Evolutionary conservation across 2,888 invertebrate species (phyloP).

Genomic region (Ceratothoa steindachneri): DNA sequence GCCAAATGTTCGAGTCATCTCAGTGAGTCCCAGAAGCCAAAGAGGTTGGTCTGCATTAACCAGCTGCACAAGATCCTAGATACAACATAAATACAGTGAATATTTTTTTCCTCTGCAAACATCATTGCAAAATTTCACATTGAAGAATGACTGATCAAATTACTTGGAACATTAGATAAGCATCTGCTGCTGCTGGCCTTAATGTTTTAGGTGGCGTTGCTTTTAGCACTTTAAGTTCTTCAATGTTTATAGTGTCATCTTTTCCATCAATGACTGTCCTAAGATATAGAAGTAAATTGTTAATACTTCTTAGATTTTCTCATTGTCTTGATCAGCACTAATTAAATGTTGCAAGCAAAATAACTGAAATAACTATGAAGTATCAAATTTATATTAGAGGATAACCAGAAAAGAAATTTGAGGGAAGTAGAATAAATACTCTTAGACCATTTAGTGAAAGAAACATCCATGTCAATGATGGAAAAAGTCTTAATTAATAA

Average conservation of each 20-base stretch:
- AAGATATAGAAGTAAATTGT: conserved; percentile 45
- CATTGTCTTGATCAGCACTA: no score
- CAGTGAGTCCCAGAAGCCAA: conserved; percentile 92
- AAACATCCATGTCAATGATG: no score
- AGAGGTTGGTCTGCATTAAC: conserved; percentile 94
- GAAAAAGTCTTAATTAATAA: background rate
- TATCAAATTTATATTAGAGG: no score
- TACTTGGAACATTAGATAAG: conserved; percentile 89
- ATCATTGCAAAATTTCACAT: background rate
- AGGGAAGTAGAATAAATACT: no score
- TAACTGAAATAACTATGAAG: no score
- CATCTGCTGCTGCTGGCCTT: conserved; percentile 84
- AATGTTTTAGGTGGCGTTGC: conserved; percentile 75
- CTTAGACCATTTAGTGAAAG: no score
- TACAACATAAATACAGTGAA: background rate
- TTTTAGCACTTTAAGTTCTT: conserved; percentile 71
- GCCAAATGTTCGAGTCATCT: conserved; percentile 95
- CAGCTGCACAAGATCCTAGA: conserved; percentile 86
- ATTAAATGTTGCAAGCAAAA: no score
- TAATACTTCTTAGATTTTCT: no score
- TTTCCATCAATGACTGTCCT: conserved; percentile 54
- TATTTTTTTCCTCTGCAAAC: background rate
- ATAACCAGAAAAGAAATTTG: no score
- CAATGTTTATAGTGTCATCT: conserved; percentile 61
- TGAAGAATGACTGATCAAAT: conserved; percentile 4